Evolutionary conservation across 2,797 vertebrate genomes (phyloP).

Genomic region (Helicolenus hilgendorfi): DNA sequence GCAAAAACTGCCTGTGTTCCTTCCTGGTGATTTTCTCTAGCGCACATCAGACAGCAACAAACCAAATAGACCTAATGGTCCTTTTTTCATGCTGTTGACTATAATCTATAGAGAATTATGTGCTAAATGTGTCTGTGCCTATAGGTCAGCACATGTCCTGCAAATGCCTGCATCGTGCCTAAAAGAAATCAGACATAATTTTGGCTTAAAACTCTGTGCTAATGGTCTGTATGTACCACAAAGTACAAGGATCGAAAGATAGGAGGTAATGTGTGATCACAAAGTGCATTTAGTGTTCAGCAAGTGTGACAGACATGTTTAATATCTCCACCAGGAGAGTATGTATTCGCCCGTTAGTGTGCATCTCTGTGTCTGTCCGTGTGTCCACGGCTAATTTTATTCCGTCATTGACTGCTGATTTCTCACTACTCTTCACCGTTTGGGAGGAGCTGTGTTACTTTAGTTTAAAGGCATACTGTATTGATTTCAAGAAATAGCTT

Average conservation of each 20-base stretch:
- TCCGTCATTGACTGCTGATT: no score
- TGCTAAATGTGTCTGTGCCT: background rate
- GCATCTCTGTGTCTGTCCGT: background rate
- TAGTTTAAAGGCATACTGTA: no score
- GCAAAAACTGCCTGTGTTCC: constrained; percentile 9
- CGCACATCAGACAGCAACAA: background rate
- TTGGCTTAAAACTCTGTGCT: background rate
- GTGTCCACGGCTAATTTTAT: no score
- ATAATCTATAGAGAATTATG: constrained; percentile 1
- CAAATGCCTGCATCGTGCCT: background rate
- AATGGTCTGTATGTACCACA: background rate
- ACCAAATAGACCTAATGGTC: constrained; percentile 27
- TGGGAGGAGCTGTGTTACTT: no score
- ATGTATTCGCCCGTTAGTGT: background rate
- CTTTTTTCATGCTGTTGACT: constrained; percentile 27
- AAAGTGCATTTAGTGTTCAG: no score
- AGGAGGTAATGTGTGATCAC: no score
- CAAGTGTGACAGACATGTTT: no score
- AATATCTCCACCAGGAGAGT: background rate
- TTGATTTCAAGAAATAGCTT: no score
- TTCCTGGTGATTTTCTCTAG: constrained; percentile 39
- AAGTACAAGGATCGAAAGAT: background rate
- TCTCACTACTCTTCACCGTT: no score
- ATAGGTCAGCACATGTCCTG: background rate
- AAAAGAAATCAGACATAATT: background rate